Conservation (phyloP, 1,140 invertebrate genomes). For the Agraylea sexmaculata region DNA sequence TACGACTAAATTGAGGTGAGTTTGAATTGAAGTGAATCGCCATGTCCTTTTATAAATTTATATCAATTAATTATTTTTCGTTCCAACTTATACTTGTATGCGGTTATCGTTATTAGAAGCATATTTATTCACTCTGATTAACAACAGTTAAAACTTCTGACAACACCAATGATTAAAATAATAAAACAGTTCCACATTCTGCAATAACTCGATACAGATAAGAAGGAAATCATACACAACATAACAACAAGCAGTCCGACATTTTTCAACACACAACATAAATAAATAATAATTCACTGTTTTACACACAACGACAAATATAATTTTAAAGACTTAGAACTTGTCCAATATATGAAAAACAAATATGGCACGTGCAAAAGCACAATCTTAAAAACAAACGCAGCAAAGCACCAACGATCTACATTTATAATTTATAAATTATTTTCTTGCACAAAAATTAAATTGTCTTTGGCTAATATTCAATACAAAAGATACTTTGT, state of each 20-base stretch:
- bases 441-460: no score
- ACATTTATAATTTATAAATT: no score
- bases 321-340: not conserved
- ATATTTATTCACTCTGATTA: no score
- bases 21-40: not conserved
- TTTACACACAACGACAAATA: not conserved
- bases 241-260: not conserved
- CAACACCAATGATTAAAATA: slow-evolving; percentile 4
- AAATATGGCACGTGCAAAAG: no score
- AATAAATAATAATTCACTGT: not conserved
- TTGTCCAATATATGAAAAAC: slow-evolving; percentile 1
- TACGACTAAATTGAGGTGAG: not conserved
- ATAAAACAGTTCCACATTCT: slow-evolving; percentile 3
- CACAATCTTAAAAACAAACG: no score
- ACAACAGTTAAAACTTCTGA: slow-evolving; percentile 5
- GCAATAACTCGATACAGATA: slow-evolving; percentile 3
- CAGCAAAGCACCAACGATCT: no score
- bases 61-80: not conserved
- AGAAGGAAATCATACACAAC: slow-evolving; percentile 6
- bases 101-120: slow-evolving; percentile 9
- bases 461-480: no score
- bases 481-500: no score
- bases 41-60: slow-evolving; percentile 1
- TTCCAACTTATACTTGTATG: slow-evolving; percentile 9
- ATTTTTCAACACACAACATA: slow-evolving; percentile 1